Evolutionary conservation across 1,140 invertebrate species (phyloP).

Genomic region (Heterodera carotae): DNA sequence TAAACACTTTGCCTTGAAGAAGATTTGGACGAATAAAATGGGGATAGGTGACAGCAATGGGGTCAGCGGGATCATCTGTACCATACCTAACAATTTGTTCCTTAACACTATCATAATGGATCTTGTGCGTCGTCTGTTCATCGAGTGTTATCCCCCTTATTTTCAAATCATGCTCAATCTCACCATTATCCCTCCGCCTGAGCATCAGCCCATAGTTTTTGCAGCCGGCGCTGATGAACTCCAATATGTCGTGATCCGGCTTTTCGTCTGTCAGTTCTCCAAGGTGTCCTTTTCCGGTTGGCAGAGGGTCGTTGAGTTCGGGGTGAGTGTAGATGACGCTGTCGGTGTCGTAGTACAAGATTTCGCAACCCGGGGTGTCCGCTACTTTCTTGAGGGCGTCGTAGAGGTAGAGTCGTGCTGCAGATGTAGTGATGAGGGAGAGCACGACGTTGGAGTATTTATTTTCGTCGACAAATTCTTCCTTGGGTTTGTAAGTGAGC

Average conservation of each 20-base stretch:
- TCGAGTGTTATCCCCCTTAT: not conserved
- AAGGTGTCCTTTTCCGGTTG: not conserved
- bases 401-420: not conserved
- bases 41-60: too few species aligned
- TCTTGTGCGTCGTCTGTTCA: too few species aligned
- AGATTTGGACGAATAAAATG: too few species aligned
- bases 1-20: too few species aligned
- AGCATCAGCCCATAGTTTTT: constrained; percentile 1
- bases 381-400: constrained; percentile 1
- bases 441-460: not conserved
- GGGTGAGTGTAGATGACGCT: constrained; percentile 2
- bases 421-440: not conserved
- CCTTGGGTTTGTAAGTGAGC: not conserved
- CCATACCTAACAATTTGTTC: too few species aligned
- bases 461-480: constrained; percentile 8
- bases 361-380: too few species aligned
- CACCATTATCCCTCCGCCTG: not conserved
- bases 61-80: too few species aligned
- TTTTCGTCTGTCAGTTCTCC: constrained; percentile 2
- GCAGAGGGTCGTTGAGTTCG: not conserved
- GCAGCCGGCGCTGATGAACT: not conserved
- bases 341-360: not conserved
- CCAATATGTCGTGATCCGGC: not conserved
- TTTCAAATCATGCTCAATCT: not conserved
- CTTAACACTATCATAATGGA: too few species aligned